These are phyloP conservation scores for Ditylenchus weischeri DNA, from an alignment of 2,888 invertebrate species.

Conservation along the genomic window DNA sequence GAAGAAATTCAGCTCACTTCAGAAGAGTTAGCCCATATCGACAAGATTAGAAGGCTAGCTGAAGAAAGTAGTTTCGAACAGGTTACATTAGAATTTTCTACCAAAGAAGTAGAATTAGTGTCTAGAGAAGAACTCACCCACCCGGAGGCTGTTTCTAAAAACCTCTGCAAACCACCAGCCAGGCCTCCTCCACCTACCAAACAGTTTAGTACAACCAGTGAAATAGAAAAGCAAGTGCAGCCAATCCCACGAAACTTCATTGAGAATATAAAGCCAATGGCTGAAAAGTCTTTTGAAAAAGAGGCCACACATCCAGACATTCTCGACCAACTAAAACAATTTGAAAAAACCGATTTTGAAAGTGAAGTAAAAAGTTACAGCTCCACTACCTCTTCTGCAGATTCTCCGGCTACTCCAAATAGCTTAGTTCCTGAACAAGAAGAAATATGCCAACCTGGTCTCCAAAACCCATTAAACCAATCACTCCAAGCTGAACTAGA, in stretches of 20 bases:
- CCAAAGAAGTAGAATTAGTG: not conserved
- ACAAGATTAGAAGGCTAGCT: not conserved
- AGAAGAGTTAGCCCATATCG: not conserved
- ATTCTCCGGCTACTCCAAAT: too few relatives aligned
- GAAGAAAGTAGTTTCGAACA: not conserved
- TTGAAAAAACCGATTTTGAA: too few relatives aligned
- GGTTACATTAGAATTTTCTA: not conserved
- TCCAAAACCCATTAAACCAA: not conserved
- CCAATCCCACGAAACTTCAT: too few relatives aligned
- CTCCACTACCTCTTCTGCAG: too few relatives aligned
- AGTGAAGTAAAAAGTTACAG: too few relatives aligned
- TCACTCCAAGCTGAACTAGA: conserved; percentile 32
- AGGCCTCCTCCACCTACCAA: conserved; percentile 1
- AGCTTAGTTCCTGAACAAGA: too few relatives aligned
- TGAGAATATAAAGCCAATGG: not conserved
- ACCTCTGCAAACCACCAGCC: not conserved
- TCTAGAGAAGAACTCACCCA: not conserved
- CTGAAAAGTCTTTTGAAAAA: not conserved
- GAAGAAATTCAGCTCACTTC: not conserved
- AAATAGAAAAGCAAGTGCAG: too few relatives aligned
- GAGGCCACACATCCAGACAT: too few relatives aligned
- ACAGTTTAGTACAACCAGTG: not conserved
- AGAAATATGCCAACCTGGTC: too few relatives aligned
- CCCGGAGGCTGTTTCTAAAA: not conserved
- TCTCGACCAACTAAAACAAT: too few relatives aligned